Evolutionary conservation across 2,113 vertebrate species (phyloP).

Genomic region (Python bivittatus): DNA sequence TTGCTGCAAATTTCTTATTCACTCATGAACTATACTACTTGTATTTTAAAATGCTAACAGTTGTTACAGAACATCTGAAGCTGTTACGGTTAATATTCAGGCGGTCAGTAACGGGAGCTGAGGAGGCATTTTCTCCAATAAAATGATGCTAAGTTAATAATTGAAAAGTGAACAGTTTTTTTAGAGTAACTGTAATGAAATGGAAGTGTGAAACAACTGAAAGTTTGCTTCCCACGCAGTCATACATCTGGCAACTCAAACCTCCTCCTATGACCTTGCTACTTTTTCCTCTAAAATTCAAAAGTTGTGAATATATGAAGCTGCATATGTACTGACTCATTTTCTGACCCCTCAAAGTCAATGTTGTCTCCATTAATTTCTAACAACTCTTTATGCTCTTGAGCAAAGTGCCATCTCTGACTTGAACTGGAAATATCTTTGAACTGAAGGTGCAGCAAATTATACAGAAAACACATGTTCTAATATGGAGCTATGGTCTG

Average conservation of each 20-base stretch:
- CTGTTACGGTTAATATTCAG: neutral
- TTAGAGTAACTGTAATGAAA: neutral
- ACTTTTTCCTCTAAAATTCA: neutral
- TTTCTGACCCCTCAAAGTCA: neutral
- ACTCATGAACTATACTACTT: neutral
- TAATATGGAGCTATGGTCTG: neutral
- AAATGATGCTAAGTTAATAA: neutral
- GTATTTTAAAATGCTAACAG: neutral
- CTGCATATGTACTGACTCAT: neutral
- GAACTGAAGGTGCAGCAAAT: neutral
- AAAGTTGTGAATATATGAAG: neutral
- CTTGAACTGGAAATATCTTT: neutral
- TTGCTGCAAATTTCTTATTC: neutral
- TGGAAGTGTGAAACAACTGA: neutral
- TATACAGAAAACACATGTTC: neutral
- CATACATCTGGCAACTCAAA: neutral
- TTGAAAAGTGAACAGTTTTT: neutral
- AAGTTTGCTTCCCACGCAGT: neutral
- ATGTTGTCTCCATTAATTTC: neutral
- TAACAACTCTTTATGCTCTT: neutral
- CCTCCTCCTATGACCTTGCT: neutral
- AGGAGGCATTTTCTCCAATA: neutral
- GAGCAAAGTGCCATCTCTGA: neutral
- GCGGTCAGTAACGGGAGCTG: neutral
- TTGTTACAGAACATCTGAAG: slow-evolving; percentile 24